phyloP scores from a whole-genome alignment of 2,797 vertebrate species.

The Eutrigla gurnardus region DNA sequence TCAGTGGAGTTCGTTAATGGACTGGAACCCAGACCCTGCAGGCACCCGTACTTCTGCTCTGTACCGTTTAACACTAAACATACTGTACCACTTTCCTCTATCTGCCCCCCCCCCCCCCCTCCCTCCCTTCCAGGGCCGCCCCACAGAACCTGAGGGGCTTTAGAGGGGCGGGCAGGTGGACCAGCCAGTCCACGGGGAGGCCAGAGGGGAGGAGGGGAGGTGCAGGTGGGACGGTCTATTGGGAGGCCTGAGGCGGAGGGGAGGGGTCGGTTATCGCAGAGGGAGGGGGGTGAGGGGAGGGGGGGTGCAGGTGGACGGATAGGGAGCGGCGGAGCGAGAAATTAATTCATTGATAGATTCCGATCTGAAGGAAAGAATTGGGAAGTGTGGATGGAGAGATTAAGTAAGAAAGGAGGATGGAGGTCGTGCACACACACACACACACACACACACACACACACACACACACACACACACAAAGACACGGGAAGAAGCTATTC shows the following conservation, averaged over 20 bases:
- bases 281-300: not conserved
- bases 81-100: slow-evolving; percentile 35
- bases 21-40: slow-evolving; percentile 1
- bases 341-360: slow-evolving; percentile 79
- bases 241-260: slow-evolving; percentile 20
- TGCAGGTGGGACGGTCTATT: slow-evolving; percentile 50
- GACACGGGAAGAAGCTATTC: slow-evolving; percentile 29
- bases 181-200: slow-evolving; percentile 32
- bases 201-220: slow-evolving; percentile 21
- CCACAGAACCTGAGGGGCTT: slow-evolving; percentile 57
- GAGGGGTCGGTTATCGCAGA: slow-evolving; percentile 8
- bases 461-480: slow-evolving; percentile 1
- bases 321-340: slow-evolving; percentile 65
- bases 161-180: slow-evolving; percentile 49
- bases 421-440: slow-evolving; percentile 12
- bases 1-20: not conserved
- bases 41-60: slow-evolving; percentile 24
- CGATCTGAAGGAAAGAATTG: slow-evolving; percentile 58
- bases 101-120: not conserved
- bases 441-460: slow-evolving; percentile 3
- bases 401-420: slow-evolving; percentile 34
- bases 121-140: slow-evolving; percentile 9
- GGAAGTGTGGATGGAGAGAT: slow-evolving; percentile 69
- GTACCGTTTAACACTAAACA: slow-evolving; percentile 44
- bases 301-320: slow-evolving; percentile 48